Base-by-base conservation (phyloP, 2,113 vertebrate genomes). In the Poeciliopsis occidentalis region DNA sequence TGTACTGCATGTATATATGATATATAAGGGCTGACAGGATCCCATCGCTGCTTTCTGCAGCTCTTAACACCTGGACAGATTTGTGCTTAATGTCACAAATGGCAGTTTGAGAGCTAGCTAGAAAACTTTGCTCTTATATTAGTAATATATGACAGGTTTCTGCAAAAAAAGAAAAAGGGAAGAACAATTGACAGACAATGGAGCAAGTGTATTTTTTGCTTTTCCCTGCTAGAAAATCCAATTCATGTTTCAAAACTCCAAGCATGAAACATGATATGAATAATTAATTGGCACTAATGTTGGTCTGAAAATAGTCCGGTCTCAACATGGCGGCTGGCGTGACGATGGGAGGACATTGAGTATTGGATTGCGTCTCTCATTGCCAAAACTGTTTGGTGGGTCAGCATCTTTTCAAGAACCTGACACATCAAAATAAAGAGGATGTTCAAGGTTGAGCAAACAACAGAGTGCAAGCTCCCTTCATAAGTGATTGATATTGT, bases 271-370 rank as follows among this genome's bases (percentile, higher is more conserved):
- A 77, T 84, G 37, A 63, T 71, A 90, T 93, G 27, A 90, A 89
- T 91, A 87, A 90, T 92, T 44, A 85, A 90, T 80, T 57, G 2
- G 41, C 60, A 67, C 82, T 87, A 71, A 82, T 54, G 72, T 80
- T 57, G 66, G 13, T 78, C 89, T 89, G 64, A 37, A 89, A 91
- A 92, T 92, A 92, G 86, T 76, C 37, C 3, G 12, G 65, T 65
- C 67, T 88, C 74, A 76, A 79, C 78, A 84, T 71, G 73, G 63
- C 31, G 75, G 69, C 54, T 73, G 27, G 69, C 76, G 85, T 85
- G 79, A 87, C 22, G 60, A 60, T 30, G 37, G 75, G 61, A 39
- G 47, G 71, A 79, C 77, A 67, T 70, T 51, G 80, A 79, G 70
- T 79, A 85, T 81, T 63, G 77, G 75, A 86, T 71, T 78, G 60